phyloP scores from a whole-genome alignment of 2,888 invertebrate genomes.

The Papilio demoleus region DNA sequence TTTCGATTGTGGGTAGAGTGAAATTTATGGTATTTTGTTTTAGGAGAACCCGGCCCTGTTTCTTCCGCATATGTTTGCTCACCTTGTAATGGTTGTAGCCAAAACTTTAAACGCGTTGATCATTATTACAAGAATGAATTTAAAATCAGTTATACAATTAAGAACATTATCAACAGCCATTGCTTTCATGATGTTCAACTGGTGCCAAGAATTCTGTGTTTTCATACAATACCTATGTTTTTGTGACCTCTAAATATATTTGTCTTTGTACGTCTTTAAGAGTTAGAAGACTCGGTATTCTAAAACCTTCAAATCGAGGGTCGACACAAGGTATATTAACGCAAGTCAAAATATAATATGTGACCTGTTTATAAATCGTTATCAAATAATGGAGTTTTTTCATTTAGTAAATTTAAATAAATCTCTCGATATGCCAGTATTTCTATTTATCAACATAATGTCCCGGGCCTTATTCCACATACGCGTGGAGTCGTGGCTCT shows the following conservation, averaged over 20 bases:
- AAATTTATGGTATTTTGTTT: slow-evolving; percentile 47
- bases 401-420: neutral
- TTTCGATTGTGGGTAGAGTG: slow-evolving; percentile 28
- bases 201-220: slow-evolving; percentile 73
- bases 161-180: slow-evolving; percentile 56
- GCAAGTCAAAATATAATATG: neutral
- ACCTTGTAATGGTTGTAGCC: slow-evolving; percentile 56
- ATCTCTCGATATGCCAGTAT: neutral
- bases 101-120: slow-evolving; percentile 57
- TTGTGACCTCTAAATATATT: slow-evolving; percentile 62
- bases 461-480: too few relatives aligned
- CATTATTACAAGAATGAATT: slow-evolving; percentile 52
- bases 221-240: slow-evolving; percentile 66
- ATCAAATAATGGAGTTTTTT: neutral
- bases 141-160: slow-evolving; percentile 52
- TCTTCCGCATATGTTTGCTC: slow-evolving; percentile 65
- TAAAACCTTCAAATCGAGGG: neutral
- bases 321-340: neutral
- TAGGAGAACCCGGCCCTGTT: slow-evolving; percentile 72
- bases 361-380: neutral
- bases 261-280: neutral
- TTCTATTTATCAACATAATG: too few relatives aligned
- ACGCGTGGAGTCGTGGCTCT: too few relatives aligned
- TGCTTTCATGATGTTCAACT: slow-evolving; percentile 65
- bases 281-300: neutral